Conservation (phyloP, 1,140 invertebrate genomes). For the Brachionus manjavacas region DNA sequence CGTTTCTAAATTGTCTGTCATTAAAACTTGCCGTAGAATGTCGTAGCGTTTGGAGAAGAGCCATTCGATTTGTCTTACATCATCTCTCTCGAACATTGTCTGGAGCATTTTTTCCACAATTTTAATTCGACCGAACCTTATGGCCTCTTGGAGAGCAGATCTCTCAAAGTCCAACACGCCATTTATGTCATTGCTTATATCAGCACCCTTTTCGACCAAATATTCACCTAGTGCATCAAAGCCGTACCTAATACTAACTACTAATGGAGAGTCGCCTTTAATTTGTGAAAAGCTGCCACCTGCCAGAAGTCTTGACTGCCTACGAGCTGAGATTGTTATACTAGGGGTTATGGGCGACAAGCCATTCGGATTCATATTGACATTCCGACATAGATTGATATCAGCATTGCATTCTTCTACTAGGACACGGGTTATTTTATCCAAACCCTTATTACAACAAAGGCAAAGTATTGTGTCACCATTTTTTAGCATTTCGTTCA, state of each 20-base stretch:
- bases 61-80: constrained; percentile 13
- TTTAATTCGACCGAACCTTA: neutral
- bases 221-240: neutral
- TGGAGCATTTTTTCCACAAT: constrained; percentile 21
- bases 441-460: constrained; percentile 20
- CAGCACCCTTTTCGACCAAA: constrained; percentile 12
- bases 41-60: constrained; percentile 28
- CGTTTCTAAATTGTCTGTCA: constrained; percentile 24
- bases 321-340: constrained; percentile 2
- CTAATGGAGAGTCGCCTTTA: neutral
- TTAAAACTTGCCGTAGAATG: constrained; percentile 26
- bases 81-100: constrained; percentile 14
- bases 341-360: constrained; percentile 15
- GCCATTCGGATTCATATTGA: neutral
- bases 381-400: neutral
- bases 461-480: constrained; percentile 32
- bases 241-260: constrained; percentile 15
- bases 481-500: constrained; percentile 27
- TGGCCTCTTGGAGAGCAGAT: constrained; percentile 36
- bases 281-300: neutral
- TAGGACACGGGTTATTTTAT: neutral
- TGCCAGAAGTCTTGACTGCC: neutral
- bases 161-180: constrained; percentile 5
- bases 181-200: neutral
- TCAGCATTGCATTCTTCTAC: constrained; percentile 21